Percentiles rank a stretch among this genome's conserved stretches.
Evolutionary conservation across 1,140 invertebrate genomes (phyloP).

Genomic region (Solen grandis): DNA sequence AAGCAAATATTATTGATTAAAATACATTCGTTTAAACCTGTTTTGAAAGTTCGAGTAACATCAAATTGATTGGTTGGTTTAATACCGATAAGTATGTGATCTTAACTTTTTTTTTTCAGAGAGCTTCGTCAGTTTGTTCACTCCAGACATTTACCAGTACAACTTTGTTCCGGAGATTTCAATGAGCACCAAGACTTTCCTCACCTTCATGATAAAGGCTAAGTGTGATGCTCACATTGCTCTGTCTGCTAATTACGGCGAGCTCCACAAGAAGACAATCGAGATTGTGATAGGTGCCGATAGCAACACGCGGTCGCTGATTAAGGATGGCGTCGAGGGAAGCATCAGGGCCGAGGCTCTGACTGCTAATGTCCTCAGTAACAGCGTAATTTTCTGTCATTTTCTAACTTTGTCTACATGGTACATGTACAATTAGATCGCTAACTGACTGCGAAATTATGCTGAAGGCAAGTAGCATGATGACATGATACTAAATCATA

Average conservation of each 20-base stretch:
- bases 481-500: too few relatives aligned
- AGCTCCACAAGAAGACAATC: slow-evolving; percentile 75
- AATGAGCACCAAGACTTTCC: slow-evolving; percentile 74
- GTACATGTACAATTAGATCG: too few relatives aligned
- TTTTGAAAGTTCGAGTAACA: too few relatives aligned
- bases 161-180: slow-evolving; percentile 77
- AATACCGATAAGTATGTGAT: too few relatives aligned
- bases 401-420: too few relatives aligned
- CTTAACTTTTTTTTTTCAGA: too few relatives aligned
- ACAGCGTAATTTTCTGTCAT: slow-evolving; percentile 31
- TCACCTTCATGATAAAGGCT: slow-evolving; percentile 78
- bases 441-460: too few relatives aligned
- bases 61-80: too few relatives aligned
- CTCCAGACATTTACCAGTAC: slow-evolving; percentile 75
- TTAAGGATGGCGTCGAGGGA: slow-evolving; percentile 73
- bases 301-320: slow-evolving; percentile 71
- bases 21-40: too few relatives aligned
- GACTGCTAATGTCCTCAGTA: slow-evolving; percentile 71
- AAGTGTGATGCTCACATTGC: slow-evolving; percentile 74
- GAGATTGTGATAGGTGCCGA: slow-evolving; percentile 76
- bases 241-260: slow-evolving; percentile 77
- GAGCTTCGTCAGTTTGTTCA: slow-evolving; percentile 78
- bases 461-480: too few relatives aligned
- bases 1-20: too few relatives aligned
- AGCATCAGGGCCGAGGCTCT: slow-evolving; percentile 67